phyloP scores from a whole-genome alignment of 2,797 vertebrate genomes.

The Miichthys miiuy region DNA sequence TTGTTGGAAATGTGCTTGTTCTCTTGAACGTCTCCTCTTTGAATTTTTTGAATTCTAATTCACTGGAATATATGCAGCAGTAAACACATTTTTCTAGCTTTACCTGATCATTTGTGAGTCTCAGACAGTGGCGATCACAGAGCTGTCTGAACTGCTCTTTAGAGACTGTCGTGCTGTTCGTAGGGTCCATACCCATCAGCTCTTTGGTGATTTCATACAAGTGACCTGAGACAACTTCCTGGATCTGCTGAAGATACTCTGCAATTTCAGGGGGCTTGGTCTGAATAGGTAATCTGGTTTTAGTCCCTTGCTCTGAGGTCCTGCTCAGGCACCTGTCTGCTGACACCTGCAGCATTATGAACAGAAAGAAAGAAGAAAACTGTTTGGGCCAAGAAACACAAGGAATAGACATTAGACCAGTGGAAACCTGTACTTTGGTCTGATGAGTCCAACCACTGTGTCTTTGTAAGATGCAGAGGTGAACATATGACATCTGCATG shows the following conservation, averaged over 20 bases:
- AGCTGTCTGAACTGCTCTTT: conserved; percentile 81
- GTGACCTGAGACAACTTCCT: conserved; percentile 48
- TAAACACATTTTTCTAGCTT: conserved; percentile 20
- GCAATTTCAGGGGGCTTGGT: conserved; percentile 37
- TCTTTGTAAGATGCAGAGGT: no score
- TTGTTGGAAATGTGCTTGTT: conserved; percentile 45
- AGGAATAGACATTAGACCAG: no score
- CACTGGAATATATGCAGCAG: background rate
- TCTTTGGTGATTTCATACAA: conserved; percentile 67
- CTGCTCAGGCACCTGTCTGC: background rate
- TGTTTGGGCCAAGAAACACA: no score
- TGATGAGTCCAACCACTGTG: no score
- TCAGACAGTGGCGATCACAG: conserved; percentile 74
- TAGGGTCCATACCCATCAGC: conserved; percentile 72
- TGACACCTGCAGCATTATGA: conserved; percentile 1
- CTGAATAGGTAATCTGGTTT: conserved; percentile 51
- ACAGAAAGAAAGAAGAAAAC: background rate
- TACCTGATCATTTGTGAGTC: conserved; percentile 85
- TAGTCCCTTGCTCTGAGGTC: conserved; percentile 70
- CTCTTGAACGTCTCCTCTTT: conserved; percentile 23
- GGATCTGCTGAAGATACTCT: conserved; percentile 63
- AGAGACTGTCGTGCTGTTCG: conserved; percentile 59
- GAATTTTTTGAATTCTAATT: conserved; percentile 16
- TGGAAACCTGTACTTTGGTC: no score
- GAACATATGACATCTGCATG: no score